phyloP scores from a whole-genome alignment of 2,113 vertebrate genomes.

The Lepus europaeus region DNA sequence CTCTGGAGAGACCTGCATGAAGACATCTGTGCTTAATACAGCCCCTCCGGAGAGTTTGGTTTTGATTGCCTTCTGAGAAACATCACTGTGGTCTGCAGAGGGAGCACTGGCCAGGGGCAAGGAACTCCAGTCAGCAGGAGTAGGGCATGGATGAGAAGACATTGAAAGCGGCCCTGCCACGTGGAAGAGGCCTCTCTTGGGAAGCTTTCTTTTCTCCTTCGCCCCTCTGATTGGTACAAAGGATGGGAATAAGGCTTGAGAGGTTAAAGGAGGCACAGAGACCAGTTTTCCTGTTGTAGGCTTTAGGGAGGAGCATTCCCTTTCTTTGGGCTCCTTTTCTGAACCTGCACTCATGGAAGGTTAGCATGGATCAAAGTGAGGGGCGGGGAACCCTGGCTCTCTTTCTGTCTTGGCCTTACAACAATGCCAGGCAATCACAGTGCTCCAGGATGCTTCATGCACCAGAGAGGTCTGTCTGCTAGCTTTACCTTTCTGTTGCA shows the following conservation, averaged over 20 bases:
- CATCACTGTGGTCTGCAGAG: neutral
- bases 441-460: rapidly evolving
- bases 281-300: neutral
- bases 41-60: neutral
- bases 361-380: neutral
- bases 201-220: neutral
- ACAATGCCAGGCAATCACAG: rapidly evolving
- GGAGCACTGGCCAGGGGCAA: neutral
- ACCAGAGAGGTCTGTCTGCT: neutral
- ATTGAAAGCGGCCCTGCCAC: neutral
- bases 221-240: neutral
- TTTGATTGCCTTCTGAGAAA: neutral
- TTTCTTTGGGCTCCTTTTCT: neutral
- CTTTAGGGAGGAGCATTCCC: neutral
- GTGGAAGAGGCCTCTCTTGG: neutral
- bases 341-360: neutral
- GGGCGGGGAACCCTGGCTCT: neutral
- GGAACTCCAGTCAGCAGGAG: neutral
- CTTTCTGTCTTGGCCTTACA: neutral
- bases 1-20: neutral
- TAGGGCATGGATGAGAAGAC: neutral
- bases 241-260: neutral
- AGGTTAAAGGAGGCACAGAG: too few relatives aligned
- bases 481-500: neutral
- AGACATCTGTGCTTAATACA: neutral